Conservation (phyloP, 2,113 vertebrate species). For the Morone chrysops region DNA sequence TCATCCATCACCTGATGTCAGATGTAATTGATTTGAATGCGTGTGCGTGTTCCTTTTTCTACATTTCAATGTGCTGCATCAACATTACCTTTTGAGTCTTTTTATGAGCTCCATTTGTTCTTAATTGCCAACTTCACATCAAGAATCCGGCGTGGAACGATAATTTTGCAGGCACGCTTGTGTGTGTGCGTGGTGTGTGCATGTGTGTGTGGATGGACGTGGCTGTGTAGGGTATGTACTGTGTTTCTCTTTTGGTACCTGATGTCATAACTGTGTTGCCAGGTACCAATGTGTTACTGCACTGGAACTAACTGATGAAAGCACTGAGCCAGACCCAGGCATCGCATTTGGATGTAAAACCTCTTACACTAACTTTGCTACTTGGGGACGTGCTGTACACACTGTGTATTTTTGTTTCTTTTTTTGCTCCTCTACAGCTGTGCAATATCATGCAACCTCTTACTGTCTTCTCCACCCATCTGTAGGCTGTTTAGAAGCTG, state of each 20-base stretch:
- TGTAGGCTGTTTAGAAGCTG: constrained; percentile 59
- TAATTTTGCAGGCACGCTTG: constrained; percentile 44
- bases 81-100: constrained; percentile 51
- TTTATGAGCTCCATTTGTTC: constrained; percentile 74
- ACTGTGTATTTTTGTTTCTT: constrained; percentile 50
- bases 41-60: constrained; percentile 65
- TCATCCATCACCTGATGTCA: constrained; percentile 74
- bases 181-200: constrained; percentile 41
- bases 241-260: constrained; percentile 75
- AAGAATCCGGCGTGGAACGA: constrained; percentile 39
- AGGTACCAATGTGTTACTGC: constrained; percentile 78
- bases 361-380: constrained; percentile 67
- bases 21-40: constrained; percentile 62
- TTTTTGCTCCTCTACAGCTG: constrained; percentile 61
- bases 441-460: constrained; percentile 75
- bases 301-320: constrained; percentile 81
- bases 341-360: constrained; percentile 79
- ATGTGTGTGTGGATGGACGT: constrained; percentile 48
- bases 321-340: constrained; percentile 81
- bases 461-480: constrained; percentile 43
- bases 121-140: constrained; percentile 74
- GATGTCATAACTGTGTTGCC: constrained; percentile 72
- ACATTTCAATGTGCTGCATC: constrained; percentile 73
- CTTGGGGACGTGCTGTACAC: constrained; percentile 66
- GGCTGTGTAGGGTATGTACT: constrained; percentile 53